Base-by-base conservation (phyloP, 2,113 vertebrate species). In the Elephas maximus region DNA sequence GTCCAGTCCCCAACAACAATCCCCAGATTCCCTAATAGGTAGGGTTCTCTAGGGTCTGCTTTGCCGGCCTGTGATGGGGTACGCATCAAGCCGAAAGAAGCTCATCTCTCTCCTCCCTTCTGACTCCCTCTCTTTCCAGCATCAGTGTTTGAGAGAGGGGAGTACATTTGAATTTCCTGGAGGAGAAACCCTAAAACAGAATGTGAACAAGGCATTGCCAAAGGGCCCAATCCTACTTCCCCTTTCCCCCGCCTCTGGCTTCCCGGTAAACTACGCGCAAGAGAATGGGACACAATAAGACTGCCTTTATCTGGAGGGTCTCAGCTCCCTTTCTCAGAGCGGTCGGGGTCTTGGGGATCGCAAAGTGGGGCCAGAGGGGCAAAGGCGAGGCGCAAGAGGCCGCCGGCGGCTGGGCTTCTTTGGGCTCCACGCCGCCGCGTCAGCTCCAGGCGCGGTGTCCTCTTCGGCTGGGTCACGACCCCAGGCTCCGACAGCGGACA, bases 391-490 rank as follows among this genome's bases (percentile, higher is more conserved):
- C 24, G 45, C 8, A 1, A 48, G 65, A 48, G 86, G 53, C 80
- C 18, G 14, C 18, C 69, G 6, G 51, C 37, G 2, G 44, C 41
- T 77, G 2, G 9, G 60, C 90, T 57, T 79, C 37, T 93, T 44
- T 2, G 77, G 69, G 71, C 71, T 93, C 93, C 87, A 73, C 23
- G 26, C 73, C 18, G 65, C 26, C 11, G 74, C 23, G 90, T 97
- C 91, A n/a, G 93, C 91, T 92, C 85, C 41, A 33, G 97, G 97
- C 82, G 85, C 92, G 30, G 87, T 62, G 98, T 97, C 30, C 89
- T 97, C 93, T 96, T 83, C 33, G 15, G 86, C 96, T 89, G 89
- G 98, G 98, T 98, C 98, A 98, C 79, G 98, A 99, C 98, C 98
- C 97, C 57, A 8, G 87, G 93, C 97, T 78, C 18, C 33, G 94